Base-by-base conservation (phyloP, 2,797 vertebrate species). In the Pitangus sulphuratus region DNA sequence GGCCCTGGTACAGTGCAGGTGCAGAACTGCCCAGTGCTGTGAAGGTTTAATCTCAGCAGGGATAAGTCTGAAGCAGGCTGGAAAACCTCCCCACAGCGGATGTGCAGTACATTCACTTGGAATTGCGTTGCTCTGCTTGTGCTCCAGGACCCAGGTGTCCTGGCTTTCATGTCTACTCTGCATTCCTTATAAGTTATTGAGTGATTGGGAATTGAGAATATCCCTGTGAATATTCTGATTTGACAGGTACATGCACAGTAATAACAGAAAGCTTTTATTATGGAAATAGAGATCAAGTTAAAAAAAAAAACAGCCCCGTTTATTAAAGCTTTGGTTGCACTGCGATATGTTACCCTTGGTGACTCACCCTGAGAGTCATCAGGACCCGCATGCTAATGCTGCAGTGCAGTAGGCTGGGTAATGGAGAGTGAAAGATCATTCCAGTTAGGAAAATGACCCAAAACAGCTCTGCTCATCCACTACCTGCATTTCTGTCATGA, bases 251-350 rank as follows among this genome's bases (percentile, higher is more conserved):
- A 70, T 48, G 85, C 69, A 82, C 45, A 76, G 85, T 76, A 97
- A 81, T 91, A 93, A 86, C 87, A 72, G 72, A 84, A 86, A 78
- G 85, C 90, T 93, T 96, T 90, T 93, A 79, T 92, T 93, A 95
- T 94, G 94, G 93, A 95, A 97, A 90, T 84, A 42, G 80, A 54
- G 85, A 86, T 87, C 53, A 82, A 88, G 77, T 79, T 70, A 42
- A 88, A 81, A 91, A 95, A 91, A 95, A 84, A 91, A 2, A 7
- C 62, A 86, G 54, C 54, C 58, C 54, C 87, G 70, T 95, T 96
- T 91, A 70, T 94, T 65, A 90, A 91, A 94, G 89, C 77, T 77
- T 85, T 0, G 7, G 60, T 85, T 95, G 89, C 87, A 65, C 44
- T 84, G 76, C 72, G 88, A 57, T 64, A 33, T 11, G 74, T 87